Conservation (phyloP, 2,113 vertebrate genomes). For the Dipodomys merriami region DNA sequence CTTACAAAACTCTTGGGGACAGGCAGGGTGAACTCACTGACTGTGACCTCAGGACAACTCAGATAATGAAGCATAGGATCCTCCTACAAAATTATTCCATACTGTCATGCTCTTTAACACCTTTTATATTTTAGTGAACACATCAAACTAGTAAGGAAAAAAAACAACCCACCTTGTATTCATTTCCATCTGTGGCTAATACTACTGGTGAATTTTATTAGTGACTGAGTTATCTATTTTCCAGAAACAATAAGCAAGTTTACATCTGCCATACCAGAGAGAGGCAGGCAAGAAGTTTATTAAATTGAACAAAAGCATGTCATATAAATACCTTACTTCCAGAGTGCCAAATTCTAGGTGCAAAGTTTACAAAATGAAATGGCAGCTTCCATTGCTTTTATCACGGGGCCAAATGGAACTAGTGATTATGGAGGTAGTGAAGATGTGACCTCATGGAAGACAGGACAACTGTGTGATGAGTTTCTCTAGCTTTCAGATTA, state of each 20-base stretch:
- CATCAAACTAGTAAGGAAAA: constrained; percentile 56
- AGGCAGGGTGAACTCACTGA: constrained; percentile 5
- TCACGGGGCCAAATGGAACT: constrained; percentile 29
- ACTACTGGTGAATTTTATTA: constrained; percentile 61
- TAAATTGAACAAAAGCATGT: constrained; percentile 57
- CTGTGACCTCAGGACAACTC: constrained; percentile 21
- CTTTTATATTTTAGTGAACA: constrained; percentile 65
- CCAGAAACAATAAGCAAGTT: constrained; percentile 71
- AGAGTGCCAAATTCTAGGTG: constrained; percentile 59
- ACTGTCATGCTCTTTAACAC: constrained; percentile 41
- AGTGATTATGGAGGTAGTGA: constrained; percentile 1
- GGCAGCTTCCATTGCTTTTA: constrained; percentile 16
- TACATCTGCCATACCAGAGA: constrained; percentile 38
- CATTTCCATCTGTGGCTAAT: constrained; percentile 66
- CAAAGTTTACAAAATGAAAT: constrained; percentile 38
- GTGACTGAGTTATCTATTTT: constrained; percentile 62
- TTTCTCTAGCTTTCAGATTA: constrained; percentile 37
- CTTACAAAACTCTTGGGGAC: constrained; percentile 11
- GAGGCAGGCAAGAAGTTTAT: constrained; percentile 59
- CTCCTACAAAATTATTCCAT: constrained; percentile 50
- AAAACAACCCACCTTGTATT: constrained; percentile 32
- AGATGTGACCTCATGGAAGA: neutral
- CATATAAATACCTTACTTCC: constrained; percentile 61
- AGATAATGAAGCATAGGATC: constrained; percentile 33
- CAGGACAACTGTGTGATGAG: constrained; percentile 9